These are phyloP conservation scores for Aproaerema taeniolella DNA, from an alignment of 2,888 invertebrate species.

Conservation along the genomic window DNA sequence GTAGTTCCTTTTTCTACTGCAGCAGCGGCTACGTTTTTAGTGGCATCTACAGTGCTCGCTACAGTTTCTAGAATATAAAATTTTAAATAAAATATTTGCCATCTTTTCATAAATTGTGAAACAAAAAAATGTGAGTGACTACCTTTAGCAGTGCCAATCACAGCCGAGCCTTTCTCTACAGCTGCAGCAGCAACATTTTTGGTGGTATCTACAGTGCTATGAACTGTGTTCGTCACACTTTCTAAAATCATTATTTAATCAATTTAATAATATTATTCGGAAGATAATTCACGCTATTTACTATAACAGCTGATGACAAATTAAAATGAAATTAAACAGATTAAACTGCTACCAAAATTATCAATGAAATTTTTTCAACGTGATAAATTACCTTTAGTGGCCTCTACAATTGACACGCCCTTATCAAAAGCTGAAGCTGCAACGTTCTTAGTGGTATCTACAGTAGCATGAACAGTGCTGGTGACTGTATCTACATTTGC, in stretches of 20 bases:
- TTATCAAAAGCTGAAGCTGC: constrained; percentile 43
- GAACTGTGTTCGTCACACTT: constrained; percentile 33
- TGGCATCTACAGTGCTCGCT: constrained; percentile 16
- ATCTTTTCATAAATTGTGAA: no score
- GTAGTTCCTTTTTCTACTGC: constrained; percentile 39
- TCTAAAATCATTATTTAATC: not conserved
- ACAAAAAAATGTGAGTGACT: no score
- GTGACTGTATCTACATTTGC: constrained; percentile 45
- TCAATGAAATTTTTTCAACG: not conserved
- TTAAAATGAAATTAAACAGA: no score
- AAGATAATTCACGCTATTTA: no score
- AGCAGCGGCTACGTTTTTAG: constrained; percentile 23
- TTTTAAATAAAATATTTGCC: constrained; percentile 4
- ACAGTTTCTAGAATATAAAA: constrained; percentile 17
- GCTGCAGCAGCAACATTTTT: constrained; percentile 41
- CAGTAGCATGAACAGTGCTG: constrained; percentile 31
- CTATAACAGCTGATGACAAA: no score
- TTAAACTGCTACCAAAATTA: no score
- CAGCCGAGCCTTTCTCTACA: constrained; percentile 35
- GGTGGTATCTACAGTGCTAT: constrained; percentile 38
- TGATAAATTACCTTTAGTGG: constrained; percentile 35
- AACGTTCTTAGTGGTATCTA: constrained; percentile 44
- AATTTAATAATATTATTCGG: no score
- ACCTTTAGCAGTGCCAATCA: constrained; percentile 37
- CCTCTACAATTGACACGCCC: constrained; percentile 35